phyloP scores from a whole-genome alignment of 2,888 invertebrate species.

The Meta bourneti region DNA sequence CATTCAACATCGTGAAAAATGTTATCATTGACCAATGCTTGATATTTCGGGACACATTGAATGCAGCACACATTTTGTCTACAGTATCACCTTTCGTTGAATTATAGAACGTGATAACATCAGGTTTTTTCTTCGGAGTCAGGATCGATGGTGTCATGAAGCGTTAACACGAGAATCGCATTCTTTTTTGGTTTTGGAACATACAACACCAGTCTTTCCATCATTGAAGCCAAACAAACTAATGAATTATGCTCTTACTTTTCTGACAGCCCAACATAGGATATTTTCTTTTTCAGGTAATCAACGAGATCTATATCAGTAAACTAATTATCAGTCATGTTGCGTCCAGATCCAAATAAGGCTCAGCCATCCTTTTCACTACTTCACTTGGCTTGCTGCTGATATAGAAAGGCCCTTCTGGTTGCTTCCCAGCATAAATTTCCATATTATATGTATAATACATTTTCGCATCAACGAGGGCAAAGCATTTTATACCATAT shows the following conservation, averaged over 20 bases:
- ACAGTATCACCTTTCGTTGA: not conserved
- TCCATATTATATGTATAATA: not conserved
- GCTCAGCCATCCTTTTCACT: not conserved
- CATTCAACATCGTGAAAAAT: not conserved
- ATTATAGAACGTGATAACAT: not conserved
- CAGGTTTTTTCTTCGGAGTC: too few species aligned
- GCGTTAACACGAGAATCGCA: too few species aligned
- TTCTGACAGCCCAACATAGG: not conserved
- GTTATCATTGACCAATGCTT: not conserved
- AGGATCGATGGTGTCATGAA: too few species aligned
- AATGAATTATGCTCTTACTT: not conserved
- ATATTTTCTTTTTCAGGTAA: not conserved
- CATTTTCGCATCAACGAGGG: not conserved
- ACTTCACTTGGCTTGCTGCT: not conserved
- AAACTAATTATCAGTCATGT: not conserved
- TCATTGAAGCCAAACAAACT: not conserved
- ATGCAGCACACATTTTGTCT: not conserved
- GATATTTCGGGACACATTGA: not conserved
- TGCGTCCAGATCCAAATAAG: not conserved
- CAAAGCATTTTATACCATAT: not conserved
- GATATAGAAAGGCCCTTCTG: not conserved
- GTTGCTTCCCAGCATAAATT: not conserved
- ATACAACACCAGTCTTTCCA: not conserved
- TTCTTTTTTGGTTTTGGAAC: not conserved
- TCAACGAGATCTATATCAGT: not conserved